These are phyloP conservation scores for Eupithecia abbreviata DNA, from an alignment of 2,888 invertebrate species.

Conservation along the genomic window DNA sequence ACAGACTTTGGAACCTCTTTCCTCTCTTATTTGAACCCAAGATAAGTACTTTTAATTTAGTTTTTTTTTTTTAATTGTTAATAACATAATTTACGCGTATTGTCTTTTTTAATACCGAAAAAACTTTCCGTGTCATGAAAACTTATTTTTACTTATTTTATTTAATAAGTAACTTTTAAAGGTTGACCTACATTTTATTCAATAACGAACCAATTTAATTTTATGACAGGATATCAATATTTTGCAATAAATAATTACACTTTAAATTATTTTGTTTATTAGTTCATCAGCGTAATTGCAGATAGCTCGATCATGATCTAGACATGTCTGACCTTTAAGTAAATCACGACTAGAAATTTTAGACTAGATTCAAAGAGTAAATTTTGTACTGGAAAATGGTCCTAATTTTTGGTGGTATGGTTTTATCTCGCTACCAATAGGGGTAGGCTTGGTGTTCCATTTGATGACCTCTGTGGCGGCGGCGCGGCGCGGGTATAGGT, in stretches of 20 bases:
- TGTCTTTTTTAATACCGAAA: too few species aligned
- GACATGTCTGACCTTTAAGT: slow-evolving; percentile 34
- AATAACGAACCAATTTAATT: neutral
- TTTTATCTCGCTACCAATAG: too few species aligned
- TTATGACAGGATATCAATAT: slow-evolving; percentile 23
- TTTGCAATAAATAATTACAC: slow-evolving; percentile 10
- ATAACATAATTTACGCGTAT: too few species aligned
- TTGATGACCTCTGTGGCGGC: too few species aligned
- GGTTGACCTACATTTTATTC: neutral
- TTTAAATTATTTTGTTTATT: slow-evolving; percentile 17
- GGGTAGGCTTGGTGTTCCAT: too few species aligned
- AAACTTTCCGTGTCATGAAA: too few species aligned
- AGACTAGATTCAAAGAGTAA: slow-evolving; percentile 13
- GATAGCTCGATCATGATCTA: slow-evolving; percentile 22
- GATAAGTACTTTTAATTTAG: too few species aligned
- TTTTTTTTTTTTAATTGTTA: too few species aligned
- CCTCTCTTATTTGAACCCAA: too few species aligned
- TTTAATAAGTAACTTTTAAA: neutral
- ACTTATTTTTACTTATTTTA: too few species aligned
- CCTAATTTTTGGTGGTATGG: too few species aligned
- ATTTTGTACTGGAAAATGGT: neutral
- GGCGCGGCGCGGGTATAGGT: too few species aligned
- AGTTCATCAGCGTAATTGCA: slow-evolving; percentile 27
- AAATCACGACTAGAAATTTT: slow-evolving; percentile 29
- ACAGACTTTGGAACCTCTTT: neutral